Base-by-base conservation (phyloP, 1,140 invertebrate species). In the Drosophila erecta region DNA sequence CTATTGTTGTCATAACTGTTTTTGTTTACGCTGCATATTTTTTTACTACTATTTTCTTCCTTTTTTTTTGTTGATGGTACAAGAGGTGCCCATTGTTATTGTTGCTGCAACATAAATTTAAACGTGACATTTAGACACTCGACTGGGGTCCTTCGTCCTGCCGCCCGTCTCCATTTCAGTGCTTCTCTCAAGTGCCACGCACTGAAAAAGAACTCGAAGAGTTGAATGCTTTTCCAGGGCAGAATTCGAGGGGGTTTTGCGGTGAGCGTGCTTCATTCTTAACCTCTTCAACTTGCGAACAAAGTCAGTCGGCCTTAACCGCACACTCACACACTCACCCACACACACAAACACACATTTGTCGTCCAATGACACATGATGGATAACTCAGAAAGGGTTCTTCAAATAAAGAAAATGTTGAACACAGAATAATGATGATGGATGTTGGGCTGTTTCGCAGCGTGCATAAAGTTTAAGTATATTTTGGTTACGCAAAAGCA, bases 1-100 rank as follows among this genome's bases (percentile, higher is more conserved):
- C 79, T 79, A 72, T 87, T 89, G 83, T 89, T 83, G 70, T 79
- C 76, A 73, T 79, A 79, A 76, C 78, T 86, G 76, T 79, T 89
- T 79, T 66, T 79, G 66, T 89, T 80, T 85, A 75, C 61, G 70
- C 53, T 70, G 84, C 76, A 69, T 76, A 61, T 79, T 50, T 62
- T 8, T 30, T 3, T 30, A 30, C 30, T 30, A 30, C 10, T 30
- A 8, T 30, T 30, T 30, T 30, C 6, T 30, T 30, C 2, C 65
- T 41, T 22, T 51, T 37, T 40, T 27, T 33, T 33, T 27, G 40
- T 15, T 35, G 24, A 24, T 41, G 27, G 15, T 24, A 33, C 61
- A 38, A 17, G 22, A 30, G 20, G 24, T 30, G 20, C 33, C 51
- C 46, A 77, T 73, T 81, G 67, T 77, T 81, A 59, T 72, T 80